Evolutionary conservation across 2,888 invertebrate genomes (phyloP), one percentile per base, ranked within the genome.

Genomic region (Leucania comma): DNA sequence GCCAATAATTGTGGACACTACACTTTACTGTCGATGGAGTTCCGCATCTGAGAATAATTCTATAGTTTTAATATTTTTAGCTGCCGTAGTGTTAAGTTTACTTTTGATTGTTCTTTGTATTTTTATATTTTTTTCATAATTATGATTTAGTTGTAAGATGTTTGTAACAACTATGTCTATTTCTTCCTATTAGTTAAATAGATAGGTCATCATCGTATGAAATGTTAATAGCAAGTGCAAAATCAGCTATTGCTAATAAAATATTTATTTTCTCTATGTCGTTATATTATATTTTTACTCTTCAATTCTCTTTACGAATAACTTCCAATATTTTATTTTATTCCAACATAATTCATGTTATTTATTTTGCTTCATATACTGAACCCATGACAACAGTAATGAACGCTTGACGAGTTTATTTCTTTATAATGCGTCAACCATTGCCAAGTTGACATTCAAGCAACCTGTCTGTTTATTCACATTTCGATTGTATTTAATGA

Each of bases 1-100:
- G 78, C 81, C 75, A 82, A 83, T 85, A 82, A 89, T 89, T 84
- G 81, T 83, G 76, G 69, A 80, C 68, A 68, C 81, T 20, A 73
- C 76, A 71, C 75, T 75, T 75, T 65, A 69, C 74, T 69, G 58
- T 4, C 26, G 32, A 35, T 75, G 46, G 79, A 80, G 83, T 80
- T 84, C 81, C 83, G 78, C 68, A 72, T 80, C 72, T 72, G 32
- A 63, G 32, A 53, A 24, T 67, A 3, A 2, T 63, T 35, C 32
- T 14, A 53, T 42, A 57, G 9, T 51, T 59, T 24, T 48, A 0
- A 10, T n/a, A 42, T 51, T 48, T 38, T 22, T 17, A 48, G 20
- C n/a, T 20, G 8, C 3, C 9, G 24, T 32, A 38, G 14, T 17
- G 20, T 53, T 20, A 22, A 14, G 14, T 24, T 22, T 58, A n/a